A percentile compares a stretch with the other conserved stretches of the same genome.
These are phyloP conservation scores for Todiramphus chloris DNA, from an alignment of 2,113 vertebrate genomes.

Conservation along the genomic window DNA sequence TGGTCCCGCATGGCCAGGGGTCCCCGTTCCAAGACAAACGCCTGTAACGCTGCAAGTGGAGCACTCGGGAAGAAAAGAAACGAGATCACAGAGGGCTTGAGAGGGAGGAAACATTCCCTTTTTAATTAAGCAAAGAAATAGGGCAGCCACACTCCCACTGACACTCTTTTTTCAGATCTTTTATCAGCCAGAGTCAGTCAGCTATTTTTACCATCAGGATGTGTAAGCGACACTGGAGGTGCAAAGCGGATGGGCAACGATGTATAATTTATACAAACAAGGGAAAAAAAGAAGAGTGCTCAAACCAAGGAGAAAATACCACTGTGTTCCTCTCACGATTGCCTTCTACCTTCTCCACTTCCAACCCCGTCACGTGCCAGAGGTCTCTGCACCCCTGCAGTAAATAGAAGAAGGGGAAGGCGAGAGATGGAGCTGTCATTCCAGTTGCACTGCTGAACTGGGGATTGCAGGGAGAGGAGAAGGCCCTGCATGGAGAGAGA, in stretches of 20 bases:
- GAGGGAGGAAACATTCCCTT: neutral
- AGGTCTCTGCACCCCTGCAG: neutral
- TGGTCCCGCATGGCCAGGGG: accelerated
- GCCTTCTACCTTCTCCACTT: neutral
- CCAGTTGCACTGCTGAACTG: neutral
- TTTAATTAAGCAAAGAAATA: conserved; percentile 17
- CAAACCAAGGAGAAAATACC: neutral
- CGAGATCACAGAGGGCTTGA: neutral
- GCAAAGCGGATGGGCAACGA: conserved; percentile 25
- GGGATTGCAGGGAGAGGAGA: neutral
- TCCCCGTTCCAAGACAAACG: accelerated
- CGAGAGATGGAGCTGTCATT: neutral
- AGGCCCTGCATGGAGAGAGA: neutral
- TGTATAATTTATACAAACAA: neutral
- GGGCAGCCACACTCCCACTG: conserved; percentile 42
- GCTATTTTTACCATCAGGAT: conserved; percentile 23
- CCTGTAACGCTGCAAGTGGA: neutral
- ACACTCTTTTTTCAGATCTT: neutral
- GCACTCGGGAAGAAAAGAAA: neutral
- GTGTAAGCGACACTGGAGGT: conserved; percentile 2
- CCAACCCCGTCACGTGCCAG: neutral
- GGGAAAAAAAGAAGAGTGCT: neutral
- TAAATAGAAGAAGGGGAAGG: neutral
- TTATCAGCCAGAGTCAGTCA: neutral
- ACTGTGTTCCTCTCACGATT: neutral